These are phyloP conservation scores for Parthenolecanium corni DNA, from an alignment of 2,888 invertebrate species.

Conservation along the genomic window DNA sequence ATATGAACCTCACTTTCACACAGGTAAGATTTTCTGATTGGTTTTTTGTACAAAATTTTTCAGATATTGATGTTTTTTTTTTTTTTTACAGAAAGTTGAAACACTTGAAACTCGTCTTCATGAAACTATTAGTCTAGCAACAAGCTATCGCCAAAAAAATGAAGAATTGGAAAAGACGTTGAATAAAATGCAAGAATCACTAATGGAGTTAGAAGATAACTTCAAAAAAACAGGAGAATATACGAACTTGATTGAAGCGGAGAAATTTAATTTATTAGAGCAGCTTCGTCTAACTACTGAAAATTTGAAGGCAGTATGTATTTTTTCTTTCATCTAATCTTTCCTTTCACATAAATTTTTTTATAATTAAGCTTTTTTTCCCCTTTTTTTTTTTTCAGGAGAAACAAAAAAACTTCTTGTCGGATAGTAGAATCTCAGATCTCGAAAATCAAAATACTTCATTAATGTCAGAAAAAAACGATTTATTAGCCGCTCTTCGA, in stretches of 20 bases:
- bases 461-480: constrained; percentile 8
- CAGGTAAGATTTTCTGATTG: background rate
- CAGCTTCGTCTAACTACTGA: background rate
- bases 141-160: constrained; percentile 10
- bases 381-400: background rate
- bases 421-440: background rate
- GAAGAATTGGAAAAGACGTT: constrained; percentile 13
- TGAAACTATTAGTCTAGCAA: constrained; percentile 7
- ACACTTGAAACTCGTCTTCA: constrained; percentile 12
- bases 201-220: constrained; percentile 9
- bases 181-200: constrained; percentile 5
- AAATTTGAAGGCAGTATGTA: background rate
- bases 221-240: constrained; percentile 7
- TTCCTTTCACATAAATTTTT: background rate
- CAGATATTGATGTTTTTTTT: too few species aligned
- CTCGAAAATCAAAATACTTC: constrained; percentile 2
- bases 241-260: constrained; percentile 4
- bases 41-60: too few species aligned
- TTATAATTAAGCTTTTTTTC: background rate
- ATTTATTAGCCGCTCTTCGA: background rate
- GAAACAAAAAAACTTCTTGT: background rate
- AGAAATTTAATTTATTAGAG: background rate
- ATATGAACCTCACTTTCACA: background rate
- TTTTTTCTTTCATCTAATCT: background rate
- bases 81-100: constrained; percentile 9